Conservation (phyloP, 2,113 vertebrate genomes). For the Sisor rabdophorus region DNA sequence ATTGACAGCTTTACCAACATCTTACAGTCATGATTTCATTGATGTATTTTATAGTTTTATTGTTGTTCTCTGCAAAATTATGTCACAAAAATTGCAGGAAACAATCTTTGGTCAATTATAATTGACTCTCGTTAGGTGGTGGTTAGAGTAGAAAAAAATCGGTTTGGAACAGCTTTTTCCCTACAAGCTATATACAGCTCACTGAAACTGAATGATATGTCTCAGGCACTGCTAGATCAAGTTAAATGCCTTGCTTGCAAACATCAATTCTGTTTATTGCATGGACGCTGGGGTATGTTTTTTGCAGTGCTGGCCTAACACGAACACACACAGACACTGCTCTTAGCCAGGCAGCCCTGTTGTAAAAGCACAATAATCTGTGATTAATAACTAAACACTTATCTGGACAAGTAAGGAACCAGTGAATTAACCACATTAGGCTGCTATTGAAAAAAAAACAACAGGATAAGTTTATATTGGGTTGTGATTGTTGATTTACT, state of each 20-base stretch:
- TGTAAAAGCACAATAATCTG: constrained; percentile 31
- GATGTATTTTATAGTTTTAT: too few species aligned
- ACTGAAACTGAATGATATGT: constrained; percentile 48
- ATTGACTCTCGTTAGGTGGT: constrained; percentile 32
- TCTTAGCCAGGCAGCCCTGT: constrained; percentile 19
- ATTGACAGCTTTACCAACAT: too few species aligned
- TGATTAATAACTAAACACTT: constrained; percentile 28
- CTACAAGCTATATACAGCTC: constrained; percentile 38
- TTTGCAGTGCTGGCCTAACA: constrained; percentile 35
- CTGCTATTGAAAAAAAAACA: constrained; percentile 14
- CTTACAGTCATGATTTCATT: too few species aligned
- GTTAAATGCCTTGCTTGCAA: constrained; percentile 48
- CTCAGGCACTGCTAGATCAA: constrained; percentile 42
- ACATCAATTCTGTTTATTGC: constrained; percentile 49
- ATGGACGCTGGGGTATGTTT: constrained; percentile 40
- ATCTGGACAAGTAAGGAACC: neutral
- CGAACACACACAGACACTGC: constrained; percentile 16
- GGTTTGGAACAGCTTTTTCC: constrained; percentile 36
- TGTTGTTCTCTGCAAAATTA: too few species aligned
- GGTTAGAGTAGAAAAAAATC: constrained; percentile 42
- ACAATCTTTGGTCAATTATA: too few species aligned
- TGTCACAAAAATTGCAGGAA: too few species aligned
- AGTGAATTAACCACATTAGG: constrained; percentile 5
- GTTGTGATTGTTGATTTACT: neutral
- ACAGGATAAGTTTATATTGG: neutral